phyloP scores from a whole-genome alignment of 1,140 invertebrate species.

The Caerostris extrusa region DNA sequence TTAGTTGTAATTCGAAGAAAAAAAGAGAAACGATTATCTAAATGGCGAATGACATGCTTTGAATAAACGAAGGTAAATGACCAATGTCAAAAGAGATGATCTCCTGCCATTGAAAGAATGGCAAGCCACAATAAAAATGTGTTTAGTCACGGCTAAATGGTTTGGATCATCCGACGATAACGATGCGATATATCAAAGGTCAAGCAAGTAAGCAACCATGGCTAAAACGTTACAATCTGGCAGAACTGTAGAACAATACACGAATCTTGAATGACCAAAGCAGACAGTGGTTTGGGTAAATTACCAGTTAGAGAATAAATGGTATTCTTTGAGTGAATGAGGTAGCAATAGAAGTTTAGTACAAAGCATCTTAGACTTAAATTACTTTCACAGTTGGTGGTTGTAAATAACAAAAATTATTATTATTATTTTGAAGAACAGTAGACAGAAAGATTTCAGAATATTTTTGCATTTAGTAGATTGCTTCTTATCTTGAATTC shows the following conservation, averaged over 20 bases:
- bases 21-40: too few relatives aligned
- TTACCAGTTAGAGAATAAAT: not conserved
- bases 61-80: not conserved
- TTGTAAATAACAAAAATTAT: too few relatives aligned
- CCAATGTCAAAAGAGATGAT: not conserved
- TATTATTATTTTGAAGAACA: too few relatives aligned
- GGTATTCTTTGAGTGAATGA: too few relatives aligned
- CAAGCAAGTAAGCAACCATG: not conserved
- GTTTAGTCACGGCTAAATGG: not conserved
- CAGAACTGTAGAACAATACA: not conserved
- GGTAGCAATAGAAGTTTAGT: too few relatives aligned
- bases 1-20: too few relatives aligned
- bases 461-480: too few relatives aligned
- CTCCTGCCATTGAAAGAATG: not conserved
- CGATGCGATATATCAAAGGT: not conserved
- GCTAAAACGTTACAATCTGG: not conserved
- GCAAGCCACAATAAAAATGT: not conserved
- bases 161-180: not conserved
- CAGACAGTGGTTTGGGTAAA: not conserved
- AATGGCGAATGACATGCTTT: too few relatives aligned
- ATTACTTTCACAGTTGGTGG: too few relatives aligned
- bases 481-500: too few relatives aligned
- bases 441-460: too few relatives aligned
- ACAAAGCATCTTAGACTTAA: too few relatives aligned
- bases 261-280: not conserved